These are phyloP conservation scores for Hippoglossus stenolepis DNA, from an alignment of 2,113 vertebrate species.

Conservation along the genomic window DNA sequence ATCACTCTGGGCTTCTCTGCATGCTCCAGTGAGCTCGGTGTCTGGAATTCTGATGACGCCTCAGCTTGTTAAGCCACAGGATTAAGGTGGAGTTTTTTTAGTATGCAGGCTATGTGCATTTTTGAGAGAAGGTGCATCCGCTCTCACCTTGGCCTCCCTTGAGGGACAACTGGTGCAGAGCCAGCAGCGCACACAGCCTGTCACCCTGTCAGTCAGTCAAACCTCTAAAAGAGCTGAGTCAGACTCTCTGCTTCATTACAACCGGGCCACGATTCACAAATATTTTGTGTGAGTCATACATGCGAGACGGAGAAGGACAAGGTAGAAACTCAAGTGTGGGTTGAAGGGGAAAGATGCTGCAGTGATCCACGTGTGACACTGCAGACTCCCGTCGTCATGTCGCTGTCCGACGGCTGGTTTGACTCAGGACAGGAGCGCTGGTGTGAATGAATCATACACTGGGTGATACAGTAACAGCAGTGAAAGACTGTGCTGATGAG, in stretches of 20 bases:
- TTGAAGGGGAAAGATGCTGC: neutral
- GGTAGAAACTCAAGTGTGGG: conserved; percentile 8
- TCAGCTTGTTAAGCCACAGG: conserved; percentile 13
- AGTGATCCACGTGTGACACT: neutral
- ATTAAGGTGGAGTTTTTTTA: conserved; percentile 16
- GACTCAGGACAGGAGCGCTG: neutral
- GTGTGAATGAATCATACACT: conserved; percentile 31
- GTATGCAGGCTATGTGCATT: conserved; percentile 48
- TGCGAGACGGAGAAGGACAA: conserved; percentile 1
- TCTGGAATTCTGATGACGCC: conserved; percentile 35
- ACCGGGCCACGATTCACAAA: conserved; percentile 15
- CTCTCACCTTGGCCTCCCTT: conserved; percentile 72
- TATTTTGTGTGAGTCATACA: conserved; percentile 26
- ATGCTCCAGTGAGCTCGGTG: neutral
- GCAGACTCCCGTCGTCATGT: neutral
- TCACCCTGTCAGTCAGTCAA: conserved; percentile 45
- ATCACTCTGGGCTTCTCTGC: conserved; percentile 20
- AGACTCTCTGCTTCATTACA: conserved; percentile 45
- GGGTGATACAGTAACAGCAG: neutral
- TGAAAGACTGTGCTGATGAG: conserved; percentile 2
- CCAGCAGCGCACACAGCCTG: conserved; percentile 54
- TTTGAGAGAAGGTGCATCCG: conserved; percentile 7
- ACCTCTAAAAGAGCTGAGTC: conserved; percentile 68
- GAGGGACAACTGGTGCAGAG: conserved; percentile 52
- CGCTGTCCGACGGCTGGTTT: too few species aligned